Percentiles rank a stretch among this genome's conserved stretches.
Evolutionary conservation across 2,888 invertebrate genomes (phyloP).

Genomic region (Elysia crispata): DNA sequence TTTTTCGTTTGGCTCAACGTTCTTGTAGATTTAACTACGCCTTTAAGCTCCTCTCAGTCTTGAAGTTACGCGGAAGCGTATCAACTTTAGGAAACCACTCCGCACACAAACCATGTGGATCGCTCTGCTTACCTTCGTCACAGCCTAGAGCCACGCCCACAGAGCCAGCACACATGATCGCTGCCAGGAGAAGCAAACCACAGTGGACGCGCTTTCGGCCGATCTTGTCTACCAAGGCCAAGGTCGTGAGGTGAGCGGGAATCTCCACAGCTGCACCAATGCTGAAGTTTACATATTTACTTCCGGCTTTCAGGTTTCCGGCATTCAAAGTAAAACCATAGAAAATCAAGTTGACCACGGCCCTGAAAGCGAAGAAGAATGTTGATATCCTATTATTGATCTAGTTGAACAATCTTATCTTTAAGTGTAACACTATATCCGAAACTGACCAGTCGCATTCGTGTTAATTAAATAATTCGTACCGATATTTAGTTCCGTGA

Average conservation of each 20-base stretch:
- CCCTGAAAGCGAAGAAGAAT: conserved; percentile 47
- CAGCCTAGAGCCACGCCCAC: neutral
- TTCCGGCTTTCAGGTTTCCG: conserved; percentile 56
- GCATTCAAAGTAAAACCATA: conserved; percentile 61
- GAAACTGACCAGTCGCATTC: no score
- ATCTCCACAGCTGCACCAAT: conserved; percentile 59
- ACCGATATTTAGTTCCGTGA: no score
- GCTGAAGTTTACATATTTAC: conserved; percentile 61
- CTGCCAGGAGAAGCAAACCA: neutral
- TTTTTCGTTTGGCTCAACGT: no score
- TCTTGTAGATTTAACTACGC: no score
- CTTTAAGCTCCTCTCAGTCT: no score
- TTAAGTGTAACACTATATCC: no score
- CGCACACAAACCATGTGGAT: no score
- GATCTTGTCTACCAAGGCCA: conserved; percentile 7
- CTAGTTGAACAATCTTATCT: no score
- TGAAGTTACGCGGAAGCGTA: no score
- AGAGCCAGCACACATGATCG: neutral
- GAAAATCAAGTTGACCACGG: conserved; percentile 61
- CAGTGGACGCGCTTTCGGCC: conserved; percentile 31
- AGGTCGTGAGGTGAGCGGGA: conserved; percentile 53
- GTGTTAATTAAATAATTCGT: no score
- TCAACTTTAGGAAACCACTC: no score
- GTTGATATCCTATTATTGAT: no score
- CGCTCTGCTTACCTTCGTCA: conserved; percentile 3